Evolutionary conservation across 1,140 invertebrate genomes (phyloP).

Genomic region (Rhysida immarginata): DNA sequence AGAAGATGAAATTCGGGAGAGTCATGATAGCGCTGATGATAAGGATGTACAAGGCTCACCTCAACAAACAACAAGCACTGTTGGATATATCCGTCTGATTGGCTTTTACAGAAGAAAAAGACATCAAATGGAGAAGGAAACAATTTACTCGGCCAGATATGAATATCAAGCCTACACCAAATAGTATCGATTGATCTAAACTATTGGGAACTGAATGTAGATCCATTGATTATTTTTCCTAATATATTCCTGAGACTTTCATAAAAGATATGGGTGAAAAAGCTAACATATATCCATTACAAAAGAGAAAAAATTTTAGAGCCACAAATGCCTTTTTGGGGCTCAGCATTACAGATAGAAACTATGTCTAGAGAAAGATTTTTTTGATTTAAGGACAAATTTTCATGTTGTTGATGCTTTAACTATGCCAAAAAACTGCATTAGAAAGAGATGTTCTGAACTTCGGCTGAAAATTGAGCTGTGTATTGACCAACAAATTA

Average conservation of each 20-base stretch:
- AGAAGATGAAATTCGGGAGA: background rate
- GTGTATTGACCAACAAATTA: slow-evolving; percentile 22
- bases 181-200: too few species aligned
- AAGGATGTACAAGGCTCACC: too few species aligned
- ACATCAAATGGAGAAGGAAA: background rate
- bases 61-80: background rate
- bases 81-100: background rate
- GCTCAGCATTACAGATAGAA: background rate
- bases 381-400: slow-evolving; percentile 16
- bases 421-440: slow-evolving; percentile 15
- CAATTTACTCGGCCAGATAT: background rate
- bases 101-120: background rate
- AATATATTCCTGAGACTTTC: slow-evolving; percentile 1
- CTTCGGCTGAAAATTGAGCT: slow-evolving; percentile 16
- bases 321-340: background rate
- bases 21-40: background rate
- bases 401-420: slow-evolving; percentile 16
- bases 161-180: background rate
- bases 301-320: background rate
- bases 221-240: background rate
- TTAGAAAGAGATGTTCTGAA: slow-evolving; percentile 18
- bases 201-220: too few species aligned
- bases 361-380: slow-evolving; percentile 9
- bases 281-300: background rate
- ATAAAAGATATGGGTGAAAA: background rate